These are phyloP conservation scores for Asbolus verrucosus DNA, from an alignment of 1,140 invertebrate genomes.

Conservation along the genomic window DNA sequence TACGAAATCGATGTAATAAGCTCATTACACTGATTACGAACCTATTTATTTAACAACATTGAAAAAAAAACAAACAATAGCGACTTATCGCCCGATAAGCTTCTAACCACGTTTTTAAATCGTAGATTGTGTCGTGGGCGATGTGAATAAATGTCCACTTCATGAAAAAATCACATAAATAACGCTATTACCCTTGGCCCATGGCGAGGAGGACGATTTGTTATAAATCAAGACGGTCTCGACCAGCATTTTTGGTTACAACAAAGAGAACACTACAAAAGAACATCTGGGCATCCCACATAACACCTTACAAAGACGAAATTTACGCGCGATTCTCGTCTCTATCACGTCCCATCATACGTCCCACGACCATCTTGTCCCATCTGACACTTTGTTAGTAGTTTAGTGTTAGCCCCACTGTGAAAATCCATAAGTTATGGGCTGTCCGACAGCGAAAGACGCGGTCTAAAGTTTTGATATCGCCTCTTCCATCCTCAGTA, in stretches of 20 bases:
- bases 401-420: constrained; percentile 50
- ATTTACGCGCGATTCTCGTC: constrained; percentile 46
- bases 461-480: constrained; percentile 39
- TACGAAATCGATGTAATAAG: constrained; percentile 34
- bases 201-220: no score
- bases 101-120: no score
- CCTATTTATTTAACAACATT: background rate
- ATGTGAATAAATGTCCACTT: constrained; percentile 36
- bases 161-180: constrained; percentile 20
- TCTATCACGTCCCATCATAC: constrained; percentile 27
- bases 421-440: constrained; percentile 55
- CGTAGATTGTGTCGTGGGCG: background rate
- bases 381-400: constrained; percentile 33
- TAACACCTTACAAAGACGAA: constrained; percentile 53
- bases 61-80: constrained; percentile 41
- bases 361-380: constrained; percentile 19
- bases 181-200: constrained; percentile 12
- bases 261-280: constrained; percentile 50
- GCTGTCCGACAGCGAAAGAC: constrained; percentile 36
- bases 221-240: constrained; percentile 42
- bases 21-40: background rate
- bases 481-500: constrained; percentile 29
- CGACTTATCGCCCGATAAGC: constrained; percentile 18
- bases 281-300: constrained; percentile 55
- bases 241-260: constrained; percentile 47